A percentile compares a stretch with the other conserved stretches of the same genome.
Evolutionary conservation across 2,797 vertebrate species (phyloP).

Genomic region (Lepus townsendii): DNA sequence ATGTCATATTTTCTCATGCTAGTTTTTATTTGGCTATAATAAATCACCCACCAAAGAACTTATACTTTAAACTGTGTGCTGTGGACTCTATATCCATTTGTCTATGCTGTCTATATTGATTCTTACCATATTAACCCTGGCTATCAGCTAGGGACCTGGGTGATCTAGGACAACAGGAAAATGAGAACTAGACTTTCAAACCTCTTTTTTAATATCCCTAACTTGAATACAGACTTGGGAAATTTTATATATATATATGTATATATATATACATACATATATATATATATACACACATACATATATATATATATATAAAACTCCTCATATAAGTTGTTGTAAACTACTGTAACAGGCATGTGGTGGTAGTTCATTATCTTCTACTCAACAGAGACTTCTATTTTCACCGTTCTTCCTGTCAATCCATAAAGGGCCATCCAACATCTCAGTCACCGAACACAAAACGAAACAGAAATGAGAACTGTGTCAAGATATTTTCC

Average conservation of each 20-base stretch:
- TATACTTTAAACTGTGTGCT: constrained; percentile 72
- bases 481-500: constrained; percentile 3
- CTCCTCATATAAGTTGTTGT: constrained; percentile 27
- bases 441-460: constrained; percentile 26
- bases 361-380: constrained; percentile 35
- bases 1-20: constrained; percentile 67
- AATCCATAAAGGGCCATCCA: constrained; percentile 53
- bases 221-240: constrained; percentile 63
- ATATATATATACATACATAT: no score
- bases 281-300: no score
- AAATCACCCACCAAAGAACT: constrained; percentile 71
- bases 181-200: constrained; percentile 52
- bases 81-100: constrained; percentile 63
- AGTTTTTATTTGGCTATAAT: constrained; percentile 73
- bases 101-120: constrained; percentile 64
- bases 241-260: not conserved
- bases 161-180: constrained; percentile 69
- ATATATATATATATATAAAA: not conserved
- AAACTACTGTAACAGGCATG: not conserved
- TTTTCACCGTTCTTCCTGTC: not conserved
- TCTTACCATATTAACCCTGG: constrained; percentile 65
- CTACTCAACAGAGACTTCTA: constrained; percentile 16
- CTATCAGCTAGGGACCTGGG: constrained; percentile 48
- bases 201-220: constrained; percentile 46
- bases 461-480: constrained; percentile 52